phyloP scores from a whole-genome alignment of 2,113 vertebrate genomes.

The Ptilonorhynchus violaceus region DNA sequence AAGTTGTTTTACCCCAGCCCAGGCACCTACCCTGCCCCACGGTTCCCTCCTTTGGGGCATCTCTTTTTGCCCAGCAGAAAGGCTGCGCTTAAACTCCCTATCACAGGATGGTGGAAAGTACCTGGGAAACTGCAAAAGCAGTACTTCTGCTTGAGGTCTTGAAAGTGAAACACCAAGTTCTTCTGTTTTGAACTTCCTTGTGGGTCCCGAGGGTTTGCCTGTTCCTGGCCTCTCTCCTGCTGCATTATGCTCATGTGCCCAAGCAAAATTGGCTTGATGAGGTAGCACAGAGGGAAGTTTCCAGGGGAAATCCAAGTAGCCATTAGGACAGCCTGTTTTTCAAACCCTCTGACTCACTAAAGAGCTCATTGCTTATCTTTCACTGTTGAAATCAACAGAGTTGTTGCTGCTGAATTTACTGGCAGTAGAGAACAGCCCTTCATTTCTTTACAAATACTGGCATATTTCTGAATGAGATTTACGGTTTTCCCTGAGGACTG shows the following conservation, averaged over 20 bases:
- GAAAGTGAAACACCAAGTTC: neutral
- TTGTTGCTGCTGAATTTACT: neutral
- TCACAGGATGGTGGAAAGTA: neutral
- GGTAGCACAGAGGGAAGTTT: neutral
- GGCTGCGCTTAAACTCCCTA: neutral
- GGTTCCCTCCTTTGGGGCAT: accelerated
- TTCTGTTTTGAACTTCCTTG: neutral
- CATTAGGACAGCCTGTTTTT: neutral
- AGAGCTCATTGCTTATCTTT: neutral
- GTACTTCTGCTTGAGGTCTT: neutral
- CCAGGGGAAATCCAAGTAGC: conserved; percentile 27
- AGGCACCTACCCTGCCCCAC: neutral
- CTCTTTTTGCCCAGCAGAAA: neutral
- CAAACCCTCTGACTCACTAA: neutral
- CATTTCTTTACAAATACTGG: neutral
- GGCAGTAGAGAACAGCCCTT: neutral
- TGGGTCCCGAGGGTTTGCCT: neutral
- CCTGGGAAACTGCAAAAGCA: neutral
- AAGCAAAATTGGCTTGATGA: neutral
- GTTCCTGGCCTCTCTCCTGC: neutral
- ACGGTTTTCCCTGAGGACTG: neutral
- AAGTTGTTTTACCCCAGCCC: neutral
- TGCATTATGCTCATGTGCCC: neutral
- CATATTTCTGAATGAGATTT: neutral
- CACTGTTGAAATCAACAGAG: neutral